A percentile compares a stretch with the other conserved stretches of the same genome.
phyloP scores from a whole-genome alignment of 37 sponge, comb jelly and placozoan genomes.

The Agelas oroides region DNA sequence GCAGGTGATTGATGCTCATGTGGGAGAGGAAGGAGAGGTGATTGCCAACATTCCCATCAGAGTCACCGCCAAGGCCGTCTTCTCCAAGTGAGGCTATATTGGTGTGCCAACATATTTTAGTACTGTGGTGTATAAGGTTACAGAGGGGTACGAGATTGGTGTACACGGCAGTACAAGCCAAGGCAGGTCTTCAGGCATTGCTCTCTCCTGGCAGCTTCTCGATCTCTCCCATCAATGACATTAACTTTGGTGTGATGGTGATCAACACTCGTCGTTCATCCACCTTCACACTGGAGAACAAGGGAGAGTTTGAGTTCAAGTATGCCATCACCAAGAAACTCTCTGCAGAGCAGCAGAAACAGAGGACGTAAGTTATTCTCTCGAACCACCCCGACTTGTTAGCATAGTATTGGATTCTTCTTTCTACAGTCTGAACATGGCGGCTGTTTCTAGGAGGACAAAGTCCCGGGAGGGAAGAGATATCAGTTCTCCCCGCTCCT shows the following conservation, averaged over 20 bases:
- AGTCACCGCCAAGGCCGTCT: constrained; percentile 88
- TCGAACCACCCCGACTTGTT: too few relatives aligned
- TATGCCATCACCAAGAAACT: constrained; percentile 85
- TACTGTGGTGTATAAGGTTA: not conserved
- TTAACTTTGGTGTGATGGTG: constrained; percentile 94
- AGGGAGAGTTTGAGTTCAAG: constrained; percentile 97
- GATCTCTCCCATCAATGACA: constrained; percentile 85
- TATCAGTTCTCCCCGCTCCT: not conserved
- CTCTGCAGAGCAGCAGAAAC: constrained; percentile 39
- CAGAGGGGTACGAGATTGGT: not conserved
- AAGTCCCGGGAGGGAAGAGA: constrained; percentile 46
- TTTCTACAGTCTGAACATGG: constrained; percentile 4
- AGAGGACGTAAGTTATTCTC: constrained; percentile 14
- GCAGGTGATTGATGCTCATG: constrained; percentile 88
- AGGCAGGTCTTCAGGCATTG: too few relatives aligned
- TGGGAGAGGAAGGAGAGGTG: constrained; percentile 90
- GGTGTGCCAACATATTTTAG: too few relatives aligned
- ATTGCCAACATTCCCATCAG: constrained; percentile 95
- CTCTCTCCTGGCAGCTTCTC: constrained; percentile 75
- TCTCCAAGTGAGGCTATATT: constrained; percentile 81
- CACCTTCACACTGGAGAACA: constrained; percentile 89
- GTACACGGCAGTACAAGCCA: too few relatives aligned
- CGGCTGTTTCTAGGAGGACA: not conserved
- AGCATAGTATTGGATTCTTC: not conserved
- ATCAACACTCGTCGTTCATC: constrained; percentile 66